Base-by-base conservation (phyloP, 2,797 vertebrate species). In the Anabas testudineus region DNA sequence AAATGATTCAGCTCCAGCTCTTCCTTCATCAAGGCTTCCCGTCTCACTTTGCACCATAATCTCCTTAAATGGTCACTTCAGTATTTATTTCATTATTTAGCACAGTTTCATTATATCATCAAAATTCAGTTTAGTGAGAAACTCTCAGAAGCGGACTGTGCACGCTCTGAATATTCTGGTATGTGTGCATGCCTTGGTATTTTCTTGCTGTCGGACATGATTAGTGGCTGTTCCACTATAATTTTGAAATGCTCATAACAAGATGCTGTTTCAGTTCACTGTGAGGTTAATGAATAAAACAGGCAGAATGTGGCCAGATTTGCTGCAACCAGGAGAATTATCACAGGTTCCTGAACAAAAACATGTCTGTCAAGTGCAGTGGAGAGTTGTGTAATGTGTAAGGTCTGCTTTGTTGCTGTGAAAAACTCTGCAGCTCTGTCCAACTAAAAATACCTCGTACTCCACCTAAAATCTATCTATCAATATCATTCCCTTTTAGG, bases 61-160 rank as follows among this genome's bases (percentile, higher is more conserved):
- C 87, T 74, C 64, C 45, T 83, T 88, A 90, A 92, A 90, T 62
- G 74, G 75, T 51, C 80, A 86, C 87, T 91, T 86, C 71, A 37
- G 81, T 73, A 62, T 83, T 90, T 79, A 89, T 91, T 90, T 90
- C 8, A 87, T 89, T 89, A 90, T 87, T 87, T 89, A 53, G 52
- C 22, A 46, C 73, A 53, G 43, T 75, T 80, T 79, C 63, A 67
- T 78, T 67, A 18, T 26, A 61, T 82, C 72, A 86, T 76, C 51
- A 71, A 43, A 86, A 83, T 76, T 57, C 74, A 56, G 15, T 32
- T n/a, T n/a, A n/a, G n/a, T n/a, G n/a, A n/a, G n/a, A n/a, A n/a
- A n/a, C n/a, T n/a, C n/a, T n/a, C n/a, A n/a, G n/a, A n/a, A n/a
- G n/a, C n/a, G n/a, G n/a, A n/a, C n/a, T n/a, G n/a, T n/a, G n/a